A percentile compares a stretch with the other conserved stretches of the same genome.
Evolutionary conservation across 2,113 vertebrate genomes (phyloP).

Genomic region (Syngnathoides biaculeatus): DNA sequence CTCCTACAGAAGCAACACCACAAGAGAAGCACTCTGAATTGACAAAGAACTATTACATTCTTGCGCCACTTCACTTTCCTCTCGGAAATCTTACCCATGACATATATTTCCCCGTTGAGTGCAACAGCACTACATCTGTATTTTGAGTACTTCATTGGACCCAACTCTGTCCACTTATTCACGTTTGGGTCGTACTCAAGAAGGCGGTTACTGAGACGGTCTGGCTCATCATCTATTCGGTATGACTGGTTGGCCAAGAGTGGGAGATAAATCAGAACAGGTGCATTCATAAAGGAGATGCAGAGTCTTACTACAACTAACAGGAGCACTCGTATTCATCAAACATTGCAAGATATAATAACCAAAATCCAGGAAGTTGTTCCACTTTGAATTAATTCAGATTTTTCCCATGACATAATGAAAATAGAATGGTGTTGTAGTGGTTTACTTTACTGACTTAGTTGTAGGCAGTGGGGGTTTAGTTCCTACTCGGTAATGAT

Average conservation of each 20-base stretch:
- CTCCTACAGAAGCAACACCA: slow-evolving; percentile 70
- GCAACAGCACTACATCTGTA: slow-evolving; percentile 88
- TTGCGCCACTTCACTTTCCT: background rate
- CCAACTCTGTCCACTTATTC: slow-evolving; percentile 84
- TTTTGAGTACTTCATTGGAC: slow-evolving; percentile 90
- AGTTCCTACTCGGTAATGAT: too few relatives aligned
- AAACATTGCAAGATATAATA: background rate
- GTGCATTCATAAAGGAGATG: slow-evolving; percentile 28
- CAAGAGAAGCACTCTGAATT: background rate
- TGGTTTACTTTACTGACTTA: too few relatives aligned
- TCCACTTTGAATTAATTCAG: too few relatives aligned
- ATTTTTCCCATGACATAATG: too few relatives aligned
- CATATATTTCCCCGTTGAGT: slow-evolving; percentile 86
- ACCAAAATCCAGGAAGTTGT: too few relatives aligned
- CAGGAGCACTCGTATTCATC: background rate
- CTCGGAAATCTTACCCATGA: slow-evolving; percentile 80
- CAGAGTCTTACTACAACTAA: background rate
- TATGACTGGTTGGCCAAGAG: slow-evolving; percentile 73
- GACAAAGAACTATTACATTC: background rate
- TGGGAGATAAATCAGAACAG: slow-evolving; percentile 42
- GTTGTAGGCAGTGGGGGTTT: too few relatives aligned
- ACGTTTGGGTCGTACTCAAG: slow-evolving; percentile 83
- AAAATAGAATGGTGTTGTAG: background rate
- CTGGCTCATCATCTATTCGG: slow-evolving; percentile 89
- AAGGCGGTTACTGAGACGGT: slow-evolving; percentile 89